Evolutionary conservation across 2,797 vertebrate species (phyloP), one percentile per base, ranked within the genome.

Genomic region (Eutrigla gurnardus): DNA sequence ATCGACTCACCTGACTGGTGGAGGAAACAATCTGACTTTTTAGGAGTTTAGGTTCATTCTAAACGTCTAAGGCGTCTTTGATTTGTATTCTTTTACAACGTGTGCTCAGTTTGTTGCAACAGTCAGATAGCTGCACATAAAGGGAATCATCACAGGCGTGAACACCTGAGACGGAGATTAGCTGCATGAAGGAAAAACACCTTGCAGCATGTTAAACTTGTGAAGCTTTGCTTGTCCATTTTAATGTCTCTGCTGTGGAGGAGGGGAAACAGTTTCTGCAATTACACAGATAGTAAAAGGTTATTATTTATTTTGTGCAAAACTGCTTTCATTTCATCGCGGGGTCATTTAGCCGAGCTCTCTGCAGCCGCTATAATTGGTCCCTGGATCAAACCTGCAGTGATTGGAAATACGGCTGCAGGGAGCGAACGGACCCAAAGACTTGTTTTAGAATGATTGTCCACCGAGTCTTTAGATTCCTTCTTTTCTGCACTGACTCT

Each of bases 361-460:
- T 83, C 49, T 76, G 67, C 49, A 25, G 82, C 72, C 15, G 33
- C 67, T 78, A 36, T 91, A 88, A 91, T 89, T 91, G 87, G 55
- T 88, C 82, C 70, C 84, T 75, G 65, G 83, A 82, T 90, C 78
- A 83, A 83, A 89, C 78, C 57, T 65, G 70, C 57, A 25, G 66
- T 75, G 75, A 86, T 77, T 75, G 78, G 71, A 71, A 36, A 82
- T 57, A 49, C 12, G 73, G 75, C 77, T 82, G 62, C 62, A 15
- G 61, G 67, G 47, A 59, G 17, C 25, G 25, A 65, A 54, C 6
- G 0, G 63, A 69, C 66, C 25, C 45, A 39, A 69, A 74, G 33
- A 5, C n/a, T 0, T 73, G 65, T 66, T 82, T 84, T 49, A n/a
- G 78, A 74, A 82, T 81, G 52, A 54, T 33, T 65, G 52, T 63